Conservation (phyloP, 2,888 invertebrate species). For the Electrophaes corylata region DNA sequence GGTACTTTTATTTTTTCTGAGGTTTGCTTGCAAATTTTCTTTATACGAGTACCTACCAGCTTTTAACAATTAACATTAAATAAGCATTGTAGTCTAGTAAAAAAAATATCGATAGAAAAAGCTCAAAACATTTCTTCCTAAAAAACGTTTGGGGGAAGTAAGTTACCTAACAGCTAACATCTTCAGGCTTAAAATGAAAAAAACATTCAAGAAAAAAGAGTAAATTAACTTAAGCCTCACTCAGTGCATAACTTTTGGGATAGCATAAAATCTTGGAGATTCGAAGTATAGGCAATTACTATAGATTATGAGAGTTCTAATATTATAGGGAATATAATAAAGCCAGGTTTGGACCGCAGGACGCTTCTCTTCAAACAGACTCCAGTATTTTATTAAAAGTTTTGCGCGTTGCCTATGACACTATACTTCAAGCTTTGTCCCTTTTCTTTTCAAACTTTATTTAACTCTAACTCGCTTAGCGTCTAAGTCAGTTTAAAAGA, state of each 20-base stretch:
- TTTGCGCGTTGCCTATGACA: slow-evolving; percentile 54
- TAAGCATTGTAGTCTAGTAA: too few species aligned
- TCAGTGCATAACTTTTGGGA: too few species aligned
- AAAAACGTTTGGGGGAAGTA: too few species aligned
- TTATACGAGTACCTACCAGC: not conserved
- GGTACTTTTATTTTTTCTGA: too few species aligned
- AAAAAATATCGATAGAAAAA: too few species aligned
- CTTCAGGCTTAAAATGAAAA: too few species aligned
- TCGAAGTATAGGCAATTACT: too few species aligned
- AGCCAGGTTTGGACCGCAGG: slow-evolving; percentile 30
- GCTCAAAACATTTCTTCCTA: too few species aligned
- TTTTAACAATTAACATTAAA: not conserved
- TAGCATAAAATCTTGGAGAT: too few species aligned
- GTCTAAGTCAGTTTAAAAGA: slow-evolving; percentile 54
- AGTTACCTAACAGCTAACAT: too few species aligned
- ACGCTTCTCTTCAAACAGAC: slow-evolving; percentile 49
- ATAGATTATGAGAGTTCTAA: slow-evolving; percentile 37
- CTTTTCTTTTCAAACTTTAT: slow-evolving; percentile 52
- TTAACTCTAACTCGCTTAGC: slow-evolving; percentile 54
- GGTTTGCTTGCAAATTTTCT: not conserved
- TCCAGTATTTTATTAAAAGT: slow-evolving; percentile 60
- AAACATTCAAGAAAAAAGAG: too few species aligned
- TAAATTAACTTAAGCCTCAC: too few species aligned
- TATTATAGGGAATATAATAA: slow-evolving; percentile 31
- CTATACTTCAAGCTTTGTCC: slow-evolving; percentile 48